phyloP scores from a whole-genome alignment of 2,888 invertebrate species.

The Hipparchia sbordonii region DNA sequence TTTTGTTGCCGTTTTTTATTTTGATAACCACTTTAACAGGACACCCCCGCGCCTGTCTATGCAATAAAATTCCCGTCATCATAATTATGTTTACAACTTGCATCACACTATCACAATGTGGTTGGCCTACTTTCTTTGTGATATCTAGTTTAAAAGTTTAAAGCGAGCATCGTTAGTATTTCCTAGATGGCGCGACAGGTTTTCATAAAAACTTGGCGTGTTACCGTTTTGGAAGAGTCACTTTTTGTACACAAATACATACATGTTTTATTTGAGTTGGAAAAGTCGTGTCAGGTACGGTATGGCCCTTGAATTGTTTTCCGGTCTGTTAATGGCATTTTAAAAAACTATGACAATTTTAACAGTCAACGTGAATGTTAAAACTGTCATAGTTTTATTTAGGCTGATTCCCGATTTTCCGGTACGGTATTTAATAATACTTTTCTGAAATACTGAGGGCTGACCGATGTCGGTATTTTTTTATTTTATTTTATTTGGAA shows the following conservation, averaged over 20 bases:
- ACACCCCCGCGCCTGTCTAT: too few relatives aligned
- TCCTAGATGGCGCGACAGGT: constrained; percentile 45
- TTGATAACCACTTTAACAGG: too few relatives aligned
- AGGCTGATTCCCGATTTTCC: too few relatives aligned
- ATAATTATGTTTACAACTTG: constrained; percentile 18
- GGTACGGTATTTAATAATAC: too few relatives aligned
- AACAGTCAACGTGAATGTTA: too few relatives aligned
- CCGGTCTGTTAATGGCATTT: too few relatives aligned
- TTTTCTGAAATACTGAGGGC: too few relatives aligned
- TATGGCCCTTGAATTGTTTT: too few relatives aligned
- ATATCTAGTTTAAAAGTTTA: constrained; percentile 75
- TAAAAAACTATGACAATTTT: too few relatives aligned
- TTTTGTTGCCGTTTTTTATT: too few relatives aligned
- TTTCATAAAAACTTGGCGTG: constrained; percentile 11
- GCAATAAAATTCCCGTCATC: too few relatives aligned
- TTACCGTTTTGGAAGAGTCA: constrained; percentile 18
- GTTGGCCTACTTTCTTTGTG: constrained; percentile 76
- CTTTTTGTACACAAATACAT: background rate
- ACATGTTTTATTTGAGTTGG: background rate
- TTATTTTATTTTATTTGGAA: background rate
- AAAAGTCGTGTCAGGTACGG: background rate
- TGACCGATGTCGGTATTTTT: background rate
- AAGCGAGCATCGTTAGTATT: constrained; percentile 68
- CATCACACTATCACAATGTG: constrained; percentile 47
- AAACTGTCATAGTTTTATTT: too few relatives aligned